Evolutionary conservation across 2,888 invertebrate species (phyloP).

Genomic region (Drosophila emarginata): DNA sequence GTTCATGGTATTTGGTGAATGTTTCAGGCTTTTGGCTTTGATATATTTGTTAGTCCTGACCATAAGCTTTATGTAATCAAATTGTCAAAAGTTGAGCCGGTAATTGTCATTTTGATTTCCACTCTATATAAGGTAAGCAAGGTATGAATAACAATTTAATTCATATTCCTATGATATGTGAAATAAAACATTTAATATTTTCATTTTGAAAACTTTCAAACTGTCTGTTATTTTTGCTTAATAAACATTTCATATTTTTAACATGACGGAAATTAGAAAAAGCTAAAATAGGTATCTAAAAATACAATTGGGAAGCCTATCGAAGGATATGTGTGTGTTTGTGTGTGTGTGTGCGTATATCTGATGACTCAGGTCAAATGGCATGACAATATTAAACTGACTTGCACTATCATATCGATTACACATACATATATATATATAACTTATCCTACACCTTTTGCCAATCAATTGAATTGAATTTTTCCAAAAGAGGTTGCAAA

Average conservation of each 20-base stretch:
- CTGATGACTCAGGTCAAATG: slow-evolving; percentile 49
- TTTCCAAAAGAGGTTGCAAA: slow-evolving; percentile 21
- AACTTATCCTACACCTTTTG: slow-evolving; percentile 14
- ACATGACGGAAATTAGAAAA: slow-evolving; percentile 61
- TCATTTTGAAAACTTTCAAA: slow-evolving; percentile 35
- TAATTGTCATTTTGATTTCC: slow-evolving; percentile 46
- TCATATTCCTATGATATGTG: background rate
- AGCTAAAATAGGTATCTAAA: slow-evolving; percentile 24
- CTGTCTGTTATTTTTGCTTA: background rate
- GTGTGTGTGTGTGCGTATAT: slow-evolving; percentile 27
- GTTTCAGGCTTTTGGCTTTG: slow-evolving; percentile 64
- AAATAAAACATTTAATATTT: slow-evolving; percentile 14
- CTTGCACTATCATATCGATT: slow-evolving; percentile 42
- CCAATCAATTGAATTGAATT: background rate
- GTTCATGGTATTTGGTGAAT: slow-evolving; percentile 52
- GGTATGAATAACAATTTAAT: background rate
- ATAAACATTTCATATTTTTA: slow-evolving; percentile 5
- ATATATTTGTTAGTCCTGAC: slow-evolving; percentile 67
- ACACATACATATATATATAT: slow-evolving; percentile 27
- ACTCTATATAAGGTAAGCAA: background rate
- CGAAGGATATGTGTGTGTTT: slow-evolving; percentile 28
- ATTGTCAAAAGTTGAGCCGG: slow-evolving; percentile 53
- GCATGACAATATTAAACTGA: slow-evolving; percentile 44
- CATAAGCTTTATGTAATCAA: slow-evolving; percentile 66
- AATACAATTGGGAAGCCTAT: background rate